Base-by-base conservation (phyloP, 2,797 vertebrate genomes). In the Rallus crepitans region DNA sequence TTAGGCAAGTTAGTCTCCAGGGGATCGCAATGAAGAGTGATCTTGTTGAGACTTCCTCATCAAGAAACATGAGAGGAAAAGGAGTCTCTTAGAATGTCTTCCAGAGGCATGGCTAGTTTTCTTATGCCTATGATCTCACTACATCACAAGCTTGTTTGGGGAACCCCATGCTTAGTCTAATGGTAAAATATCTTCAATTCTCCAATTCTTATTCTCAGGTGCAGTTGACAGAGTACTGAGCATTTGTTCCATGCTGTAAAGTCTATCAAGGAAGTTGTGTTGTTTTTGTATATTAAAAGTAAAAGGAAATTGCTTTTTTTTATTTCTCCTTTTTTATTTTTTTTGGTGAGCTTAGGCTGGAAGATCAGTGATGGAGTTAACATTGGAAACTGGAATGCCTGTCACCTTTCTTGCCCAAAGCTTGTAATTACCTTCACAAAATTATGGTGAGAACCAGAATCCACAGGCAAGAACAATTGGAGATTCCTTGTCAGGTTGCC, bases 141-240 rank as follows among this genome's bases (percentile, higher is more conserved):
- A 33, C 27, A 35, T 24, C 50, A 76, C 25, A 80, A 42, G 11
- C 11, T 73, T 20, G 7, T 78, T 69, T 91, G 25, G 25, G n/a
- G 14, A 80, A 14, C 8, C 1, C 7, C 0, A 0, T 5, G 8
- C 11, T 71, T 42, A 35, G 7, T 12, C 21, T 37, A 79, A 14
- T 15, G 8, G 11, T 63, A 25, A 70, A 66, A 30, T 42, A 31
- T 11, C 11, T 72, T 71, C 42, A 45, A 11, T 37, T 61, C 11
- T 48, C 13, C 37, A 50, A 0, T 59, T 73, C n/a, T 52, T 70
- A n/a, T 53, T 53, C 19, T 33, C 7, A 11, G 30, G 16, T 50
- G 39, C 3, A 73, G n/a, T 19, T 82, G 35, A 24, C 14, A 50
- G 15, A 53, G 11, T 28, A 12, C 6, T 68, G 23, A 24, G 8